Evolutionary conservation across 1,140 invertebrate species (phyloP).

Genomic region (Euborellia annulipes): DNA sequence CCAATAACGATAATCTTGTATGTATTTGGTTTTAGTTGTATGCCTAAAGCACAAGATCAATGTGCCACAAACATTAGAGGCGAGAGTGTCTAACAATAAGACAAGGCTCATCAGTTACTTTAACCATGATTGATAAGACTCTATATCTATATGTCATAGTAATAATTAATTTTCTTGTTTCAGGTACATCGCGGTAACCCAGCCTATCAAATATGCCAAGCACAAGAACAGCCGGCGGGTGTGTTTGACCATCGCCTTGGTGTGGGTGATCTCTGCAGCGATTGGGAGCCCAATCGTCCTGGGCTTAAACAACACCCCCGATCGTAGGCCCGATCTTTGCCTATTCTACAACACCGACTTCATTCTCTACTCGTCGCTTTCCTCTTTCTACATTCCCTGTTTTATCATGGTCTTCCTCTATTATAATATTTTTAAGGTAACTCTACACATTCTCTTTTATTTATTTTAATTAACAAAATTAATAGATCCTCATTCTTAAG

Average conservation of each 20-base stretch:
- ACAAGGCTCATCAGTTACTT: too few relatives aligned
- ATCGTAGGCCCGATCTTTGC: constrained; percentile 62
- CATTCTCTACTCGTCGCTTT: constrained; percentile 92
- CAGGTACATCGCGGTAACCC: constrained; percentile 97
- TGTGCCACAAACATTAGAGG: too few relatives aligned
- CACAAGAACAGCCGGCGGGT: constrained; percentile 94
- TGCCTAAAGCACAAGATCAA: too few relatives aligned
- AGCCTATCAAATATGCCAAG: constrained; percentile 97
- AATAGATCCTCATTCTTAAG: too few relatives aligned
- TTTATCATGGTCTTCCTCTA: constrained; percentile 98
- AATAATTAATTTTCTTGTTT: too few relatives aligned
- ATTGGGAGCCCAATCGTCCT: constrained; percentile 96
- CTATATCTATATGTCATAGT: too few relatives aligned
- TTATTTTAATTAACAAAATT: too few relatives aligned
- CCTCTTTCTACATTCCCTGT: constrained; percentile 98
- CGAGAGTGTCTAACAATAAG: too few relatives aligned
- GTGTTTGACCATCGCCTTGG: constrained; percentile 86
- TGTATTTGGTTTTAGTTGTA: too few relatives aligned
- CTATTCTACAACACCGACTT: constrained; percentile 97
- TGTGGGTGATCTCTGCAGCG: constrained; percentile 89
- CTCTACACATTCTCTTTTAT: too few relatives aligned
- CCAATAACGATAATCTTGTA: too few relatives aligned
- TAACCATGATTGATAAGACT: too few relatives aligned
- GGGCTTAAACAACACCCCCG: constrained; percentile 80
- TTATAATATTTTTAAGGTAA: constrained; percentile 93